Base-by-base conservation (phyloP, 2,797 vertebrate genomes). In the Nyctalus aviator region DNA sequence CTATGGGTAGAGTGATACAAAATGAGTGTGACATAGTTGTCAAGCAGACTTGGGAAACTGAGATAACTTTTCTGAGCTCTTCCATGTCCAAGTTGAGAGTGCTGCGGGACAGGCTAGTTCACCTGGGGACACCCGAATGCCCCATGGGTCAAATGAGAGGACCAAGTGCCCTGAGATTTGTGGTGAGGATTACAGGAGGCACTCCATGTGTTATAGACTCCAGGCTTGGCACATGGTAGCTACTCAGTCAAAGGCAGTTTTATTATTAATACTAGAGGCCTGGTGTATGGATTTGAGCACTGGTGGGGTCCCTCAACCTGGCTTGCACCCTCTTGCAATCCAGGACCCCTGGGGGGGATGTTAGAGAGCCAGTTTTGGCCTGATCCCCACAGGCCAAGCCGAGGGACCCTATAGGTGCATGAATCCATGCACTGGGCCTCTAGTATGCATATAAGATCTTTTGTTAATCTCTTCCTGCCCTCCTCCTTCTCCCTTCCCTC, bases 41-140 rank as follows among this genome's bases (percentile, higher is more conserved):
- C 64, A 72, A 21, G n/a, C 46, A 30, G 35, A 8, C 20, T 35
- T 37, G 82, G 69, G 8, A n/a, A 5, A 0, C 73, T 68, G 41
- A 1, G 5, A 57, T 18, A 2, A 7, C 32, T 62, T 90, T 46
- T 44, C 44, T 48, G 18, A 72, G 53, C 30, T 68, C 32, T 23
- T 69, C 25, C 11, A 27, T 4, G 11, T 66, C 35, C 32, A 13
- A 41, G 12, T 7, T 9, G 27, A 8, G 14, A 8, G 14, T 55
- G 25, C 59, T 14, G 18, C 3, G 37, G 23, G 48, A 27, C 68
- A 76, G 32, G 35, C 50, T 18, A n/a, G 15, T 35, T 23, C 8
- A 4, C 8, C 5, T 2, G 9, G 6, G 2, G 25, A 21, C 21
- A 1, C 41, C 18, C 0, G 0, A 50, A 3, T 20, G 15, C 4